Base-by-base conservation (phyloP, 2,888 invertebrate species). In the Aspidiotus rigidus region DNA sequence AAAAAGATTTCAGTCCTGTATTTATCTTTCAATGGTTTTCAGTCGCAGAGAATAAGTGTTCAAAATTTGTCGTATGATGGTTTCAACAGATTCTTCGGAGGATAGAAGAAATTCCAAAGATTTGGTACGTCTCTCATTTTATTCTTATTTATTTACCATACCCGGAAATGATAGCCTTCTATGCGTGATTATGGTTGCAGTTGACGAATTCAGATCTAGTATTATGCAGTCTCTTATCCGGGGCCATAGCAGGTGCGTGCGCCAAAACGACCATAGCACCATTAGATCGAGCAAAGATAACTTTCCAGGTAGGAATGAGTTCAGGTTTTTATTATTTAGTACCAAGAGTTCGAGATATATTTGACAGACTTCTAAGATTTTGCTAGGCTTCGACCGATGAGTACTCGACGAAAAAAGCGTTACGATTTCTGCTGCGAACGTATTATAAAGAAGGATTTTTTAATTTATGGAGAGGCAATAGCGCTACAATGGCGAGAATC, bases 181-280 rank as follows among this genome's bases (percentile, higher is more conserved):
- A 62, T 16, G 70, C 28, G 59, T 28, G 28, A 3, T 49, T 49
- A 1, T 49, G 10, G 2, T 74, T 78, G 7, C 74, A 80, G 79
- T 79, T 81, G 70, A 78, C 78, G 70, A 85, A 84, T 75, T 77
- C 83, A 41, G 81, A 85, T 75, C 79, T 83, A 71, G 86, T 93
- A 69, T 76, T 87, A 73, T 90, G 93, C 71, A 95, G 95, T 74
- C 83, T 98, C 74, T 79, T 87, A 63, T 88, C 97, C 0, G 99
- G 99, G 44, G 98, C 97, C 0, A 79, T 87, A 17, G 98, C 99
- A 41, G 99, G 99, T 17, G 95, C 93, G 5, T 74, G 91, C 71
- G 98, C 98, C 40, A 99, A 99, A 81, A 94, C 98, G 0, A 85
- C 86, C 61, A 98, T 99, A 74, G 99, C 99, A 2, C 99, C 99